These are phyloP conservation scores for Onychostruthus taczanowskii DNA, from an alignment of 2,113 vertebrate genomes.

Conservation along the genomic window DNA sequence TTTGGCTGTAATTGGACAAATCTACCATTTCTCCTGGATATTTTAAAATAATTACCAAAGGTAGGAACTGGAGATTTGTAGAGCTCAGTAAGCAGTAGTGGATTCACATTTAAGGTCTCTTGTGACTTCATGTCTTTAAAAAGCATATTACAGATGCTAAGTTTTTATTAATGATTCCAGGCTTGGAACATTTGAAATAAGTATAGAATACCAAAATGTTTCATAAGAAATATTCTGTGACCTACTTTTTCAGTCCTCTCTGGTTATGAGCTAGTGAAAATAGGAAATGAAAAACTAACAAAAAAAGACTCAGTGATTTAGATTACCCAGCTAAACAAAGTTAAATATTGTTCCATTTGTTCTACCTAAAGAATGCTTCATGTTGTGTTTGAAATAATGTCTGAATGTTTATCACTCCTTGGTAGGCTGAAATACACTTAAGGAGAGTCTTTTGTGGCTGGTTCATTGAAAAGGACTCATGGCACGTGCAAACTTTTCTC, in stretches of 20 bases:
- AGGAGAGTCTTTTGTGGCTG: not conserved
- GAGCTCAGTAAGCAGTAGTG: constrained; percentile 2
- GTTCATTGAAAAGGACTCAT: not conserved
- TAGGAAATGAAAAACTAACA: not conserved
- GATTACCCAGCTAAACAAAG: not conserved
- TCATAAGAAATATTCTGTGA: constrained; percentile 20
- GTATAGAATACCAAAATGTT: not conserved
- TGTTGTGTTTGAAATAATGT: not conserved
- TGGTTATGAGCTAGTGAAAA: not conserved
- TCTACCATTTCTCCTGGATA: not conserved
- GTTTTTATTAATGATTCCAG: constrained; percentile 42
- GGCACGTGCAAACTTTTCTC: not conserved
- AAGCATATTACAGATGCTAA: constrained; percentile 8
- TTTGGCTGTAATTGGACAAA: constrained; percentile 44
- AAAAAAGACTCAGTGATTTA: not conserved
- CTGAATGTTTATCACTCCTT: not conserved
- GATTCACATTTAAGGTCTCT: constrained; percentile 38
- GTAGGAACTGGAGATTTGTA: not conserved
- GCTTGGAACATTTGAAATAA: constrained; percentile 14
- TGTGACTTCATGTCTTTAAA: constrained; percentile 17
- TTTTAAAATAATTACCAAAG: constrained; percentile 44
- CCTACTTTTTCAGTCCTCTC: not conserved
- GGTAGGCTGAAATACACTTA: not conserved
- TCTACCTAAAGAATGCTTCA: not conserved
- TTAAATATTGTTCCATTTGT: not conserved